Evolutionary conservation across 1,140 invertebrate genomes (phyloP).

Genomic region (Chironomus striatipennis): DNA sequence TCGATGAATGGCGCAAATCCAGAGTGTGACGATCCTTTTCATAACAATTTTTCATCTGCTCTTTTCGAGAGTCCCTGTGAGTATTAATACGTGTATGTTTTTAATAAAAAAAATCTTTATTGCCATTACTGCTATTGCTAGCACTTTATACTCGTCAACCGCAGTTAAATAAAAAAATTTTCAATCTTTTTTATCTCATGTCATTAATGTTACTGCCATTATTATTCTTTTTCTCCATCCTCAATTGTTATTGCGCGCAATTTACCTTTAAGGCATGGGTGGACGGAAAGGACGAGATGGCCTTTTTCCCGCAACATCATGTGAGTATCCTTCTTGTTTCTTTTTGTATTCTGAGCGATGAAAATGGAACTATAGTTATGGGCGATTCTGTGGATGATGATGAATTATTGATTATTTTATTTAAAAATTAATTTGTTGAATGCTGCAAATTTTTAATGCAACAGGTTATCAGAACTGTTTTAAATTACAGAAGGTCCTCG

Average conservation of each 20-base stretch:
- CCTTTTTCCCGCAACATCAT: constrained; percentile 91
- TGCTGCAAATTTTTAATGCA: too few relatives aligned
- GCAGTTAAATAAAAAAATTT: background rate
- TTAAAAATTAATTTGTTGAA: too few relatives aligned
- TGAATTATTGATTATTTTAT: too few relatives aligned
- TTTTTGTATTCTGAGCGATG: background rate
- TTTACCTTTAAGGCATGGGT: constrained; percentile 50
- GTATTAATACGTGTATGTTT: background rate
- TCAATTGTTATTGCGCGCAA: background rate
- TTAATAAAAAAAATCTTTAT: too few relatives aligned
- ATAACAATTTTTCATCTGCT: constrained; percentile 78
- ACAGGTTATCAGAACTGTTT: too few relatives aligned
- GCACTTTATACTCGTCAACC: background rate
- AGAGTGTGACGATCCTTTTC: constrained; percentile 93
- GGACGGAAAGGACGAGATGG: constrained; percentile 85
- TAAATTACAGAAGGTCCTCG: too few relatives aligned
- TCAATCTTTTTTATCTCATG: background rate
- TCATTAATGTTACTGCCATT: background rate
- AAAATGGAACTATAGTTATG: background rate
- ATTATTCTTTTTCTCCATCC: background rate
- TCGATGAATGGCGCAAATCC: constrained; percentile 80
- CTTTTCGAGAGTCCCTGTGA: constrained; percentile 79
- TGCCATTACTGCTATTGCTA: too few relatives aligned
- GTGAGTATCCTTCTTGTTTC: constrained; percentile 36
- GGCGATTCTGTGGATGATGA: background rate